Evolutionary conservation across 2,113 vertebrate genomes (phyloP).

Genomic region (Oryzias celebensis): DNA sequence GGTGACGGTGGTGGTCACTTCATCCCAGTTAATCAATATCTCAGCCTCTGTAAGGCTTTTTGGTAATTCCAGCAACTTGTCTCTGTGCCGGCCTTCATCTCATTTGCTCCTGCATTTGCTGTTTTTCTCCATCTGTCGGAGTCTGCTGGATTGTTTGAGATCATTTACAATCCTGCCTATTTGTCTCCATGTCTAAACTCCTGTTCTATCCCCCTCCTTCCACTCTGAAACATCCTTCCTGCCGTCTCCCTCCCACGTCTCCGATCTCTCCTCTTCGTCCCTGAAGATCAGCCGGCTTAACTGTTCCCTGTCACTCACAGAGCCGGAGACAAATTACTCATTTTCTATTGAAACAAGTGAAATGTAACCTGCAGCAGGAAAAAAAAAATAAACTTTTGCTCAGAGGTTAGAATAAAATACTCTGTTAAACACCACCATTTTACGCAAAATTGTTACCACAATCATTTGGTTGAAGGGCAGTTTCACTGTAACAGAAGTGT

Average conservation of each 20-base stretch:
- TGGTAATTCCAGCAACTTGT: background rate
- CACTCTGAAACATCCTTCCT: background rate
- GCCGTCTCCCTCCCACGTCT: conserved; percentile 7
- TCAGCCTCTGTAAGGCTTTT: conserved; percentile 13
- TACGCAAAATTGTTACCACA: no score
- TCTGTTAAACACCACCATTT: no score
- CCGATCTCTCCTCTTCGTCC: conserved; percentile 30
- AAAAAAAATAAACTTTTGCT: conserved; percentile 14
- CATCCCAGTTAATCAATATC: conserved; percentile 22
- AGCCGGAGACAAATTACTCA: conserved; percentile 6
- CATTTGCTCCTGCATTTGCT: background rate
- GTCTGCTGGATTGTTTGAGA: background rate
- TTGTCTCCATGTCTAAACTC: conserved; percentile 17
- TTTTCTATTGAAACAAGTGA: conserved; percentile 14
- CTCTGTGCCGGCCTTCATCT: background rate
- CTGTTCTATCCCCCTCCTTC: background rate
- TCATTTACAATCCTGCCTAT: conserved; percentile 3
- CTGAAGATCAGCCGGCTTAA: conserved; percentile 44
- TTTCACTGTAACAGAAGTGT: no score
- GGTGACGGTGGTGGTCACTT: conserved; percentile 1
- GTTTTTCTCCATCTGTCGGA: background rate
- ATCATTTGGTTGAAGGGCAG: no score
- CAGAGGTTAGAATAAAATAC: background rate
- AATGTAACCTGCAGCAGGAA: background rate
- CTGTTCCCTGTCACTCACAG: conserved; percentile 32